A percentile compares a stretch with the other conserved stretches of the same genome.
These are phyloP conservation scores for Leucophenga varia DNA, from an alignment of 1,140 invertebrate genomes.

Conservation along the genomic window DNA sequence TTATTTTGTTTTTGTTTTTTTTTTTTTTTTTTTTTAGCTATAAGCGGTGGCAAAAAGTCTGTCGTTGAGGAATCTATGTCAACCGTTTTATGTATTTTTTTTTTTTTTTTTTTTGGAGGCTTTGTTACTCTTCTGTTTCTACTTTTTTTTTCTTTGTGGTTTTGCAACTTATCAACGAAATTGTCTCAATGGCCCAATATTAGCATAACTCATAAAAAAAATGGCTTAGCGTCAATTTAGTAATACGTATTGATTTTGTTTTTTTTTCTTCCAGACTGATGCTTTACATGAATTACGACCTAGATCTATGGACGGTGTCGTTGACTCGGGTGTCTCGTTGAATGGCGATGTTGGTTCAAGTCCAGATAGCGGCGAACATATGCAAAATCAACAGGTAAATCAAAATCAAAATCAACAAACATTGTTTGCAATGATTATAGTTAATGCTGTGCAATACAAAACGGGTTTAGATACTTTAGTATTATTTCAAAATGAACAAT, in stretches of 20 bases:
- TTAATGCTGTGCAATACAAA: neutral
- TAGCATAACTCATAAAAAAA: too few species aligned
- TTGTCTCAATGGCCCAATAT: too few species aligned
- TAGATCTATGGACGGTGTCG: slow-evolving; percentile 41
- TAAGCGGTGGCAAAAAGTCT: slow-evolving; percentile 2
- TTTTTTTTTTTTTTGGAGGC: neutral
- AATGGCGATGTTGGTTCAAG: slow-evolving; percentile 37
- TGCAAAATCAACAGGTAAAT: slow-evolving; percentile 46
- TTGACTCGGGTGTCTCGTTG: slow-evolving; percentile 44
- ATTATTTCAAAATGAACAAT: too few species aligned
- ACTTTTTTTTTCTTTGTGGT: too few species aligned
- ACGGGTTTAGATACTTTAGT: neutral
- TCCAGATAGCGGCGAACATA: slow-evolving; percentile 32
- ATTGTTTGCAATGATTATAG: neutral
- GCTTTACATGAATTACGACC: slow-evolving; percentile 37
- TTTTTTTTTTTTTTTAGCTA: too few species aligned
- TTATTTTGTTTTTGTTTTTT: too few species aligned
- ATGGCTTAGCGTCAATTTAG: too few species aligned
- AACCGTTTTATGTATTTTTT: slow-evolving; percentile 19
- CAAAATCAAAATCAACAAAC: neutral
- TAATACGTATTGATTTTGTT: too few species aligned
- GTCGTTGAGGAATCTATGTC: slow-evolving; percentile 16
- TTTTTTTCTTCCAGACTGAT: slow-evolving; percentile 33
- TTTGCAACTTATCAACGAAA: too few species aligned
- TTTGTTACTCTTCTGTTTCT: too few species aligned